Percentiles rank a stretch among this genome's conserved stretches.
Evolutionary conservation across 2,888 invertebrate species (phyloP).

Genomic region (Xylocampa areola): DNA sequence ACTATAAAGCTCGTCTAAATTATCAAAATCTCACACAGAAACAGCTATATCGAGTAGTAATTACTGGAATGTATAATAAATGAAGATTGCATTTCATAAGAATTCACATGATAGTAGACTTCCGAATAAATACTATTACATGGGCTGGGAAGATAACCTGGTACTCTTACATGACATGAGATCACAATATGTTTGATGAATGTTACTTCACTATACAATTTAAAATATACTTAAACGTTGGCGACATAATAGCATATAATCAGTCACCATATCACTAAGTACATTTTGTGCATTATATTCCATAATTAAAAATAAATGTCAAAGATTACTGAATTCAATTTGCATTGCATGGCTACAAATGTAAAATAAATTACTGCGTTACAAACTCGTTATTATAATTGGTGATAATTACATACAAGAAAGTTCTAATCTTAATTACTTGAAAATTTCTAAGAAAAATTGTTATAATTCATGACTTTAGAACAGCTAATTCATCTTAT

Average conservation of each 20-base stretch:
- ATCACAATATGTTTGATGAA: constrained; percentile 81
- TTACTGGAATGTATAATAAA: constrained; percentile 85
- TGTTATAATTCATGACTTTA: constrained; percentile 79
- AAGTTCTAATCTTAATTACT: constrained; percentile 77
- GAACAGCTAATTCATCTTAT: constrained; percentile 88
- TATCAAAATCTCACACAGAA: constrained; percentile 81
- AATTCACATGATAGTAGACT: constrained; percentile 66
- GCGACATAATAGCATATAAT: constrained; percentile 68
- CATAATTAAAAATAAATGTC: constrained; percentile 81
- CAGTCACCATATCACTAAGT: constrained; percentile 82
- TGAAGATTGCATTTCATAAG: constrained; percentile 72
- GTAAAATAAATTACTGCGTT: constrained; percentile 73
- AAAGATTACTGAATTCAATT: constrained; percentile 75
- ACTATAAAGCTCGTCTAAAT: constrained; percentile 83
- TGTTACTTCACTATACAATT: constrained; percentile 72
- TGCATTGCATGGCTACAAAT: constrained; percentile 75
- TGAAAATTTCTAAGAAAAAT: constrained; percentile 80
- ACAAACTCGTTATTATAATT: constrained; percentile 74
- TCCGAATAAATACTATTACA: constrained; percentile 71
- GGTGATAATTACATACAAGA: constrained; percentile 74
- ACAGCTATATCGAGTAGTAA: constrained; percentile 71
- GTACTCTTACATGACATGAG: constrained; percentile 83
- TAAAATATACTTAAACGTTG: constrained; percentile 72
- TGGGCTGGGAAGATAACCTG: constrained; percentile 67
- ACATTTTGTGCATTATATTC: constrained; percentile 86